phyloP scores from a whole-genome alignment of 2,113 vertebrate genomes.

The Puntigrus tetrazona region DNA sequence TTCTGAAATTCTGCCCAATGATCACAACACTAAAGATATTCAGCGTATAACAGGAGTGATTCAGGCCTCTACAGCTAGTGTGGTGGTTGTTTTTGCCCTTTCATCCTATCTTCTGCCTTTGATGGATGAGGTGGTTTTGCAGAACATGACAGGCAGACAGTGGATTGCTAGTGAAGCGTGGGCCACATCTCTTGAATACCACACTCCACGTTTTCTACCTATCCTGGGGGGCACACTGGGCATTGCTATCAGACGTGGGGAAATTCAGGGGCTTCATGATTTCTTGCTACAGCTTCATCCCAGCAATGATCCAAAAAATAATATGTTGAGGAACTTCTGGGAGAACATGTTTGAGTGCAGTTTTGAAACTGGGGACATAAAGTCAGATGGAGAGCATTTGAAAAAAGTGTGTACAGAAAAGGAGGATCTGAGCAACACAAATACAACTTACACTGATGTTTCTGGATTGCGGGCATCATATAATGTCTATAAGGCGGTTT shows the following conservation, averaged over 20 bases:
- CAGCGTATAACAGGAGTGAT: slow-evolving; percentile 63
- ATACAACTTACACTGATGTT: slow-evolving; percentile 46
- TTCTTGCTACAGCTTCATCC: slow-evolving; percentile 63
- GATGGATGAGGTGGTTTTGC: slow-evolving; percentile 57
- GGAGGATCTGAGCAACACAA: slow-evolving; percentile 52
- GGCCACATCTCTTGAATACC: slow-evolving; percentile 53
- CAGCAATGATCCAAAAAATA: slow-evolving; percentile 44
- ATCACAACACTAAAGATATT: slow-evolving; percentile 56
- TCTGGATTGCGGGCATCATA: slow-evolving; percentile 52
- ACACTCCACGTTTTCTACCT: slow-evolving; percentile 53
- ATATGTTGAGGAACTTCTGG: slow-evolving; percentile 66
- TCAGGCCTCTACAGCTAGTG: slow-evolving; percentile 29
- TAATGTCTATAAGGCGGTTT: slow-evolving; percentile 63
- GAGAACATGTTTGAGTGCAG: slow-evolving; percentile 67
- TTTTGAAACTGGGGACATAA: slow-evolving; percentile 49
- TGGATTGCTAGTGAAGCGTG: slow-evolving; percentile 65
- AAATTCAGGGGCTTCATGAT: slow-evolving; percentile 64
- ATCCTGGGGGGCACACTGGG: slow-evolving; percentile 70
- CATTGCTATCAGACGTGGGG: slow-evolving; percentile 68
- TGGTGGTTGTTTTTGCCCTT: slow-evolving; percentile 44
- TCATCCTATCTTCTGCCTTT: slow-evolving; percentile 56
- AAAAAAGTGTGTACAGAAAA: slow-evolving; percentile 60
- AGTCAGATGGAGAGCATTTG: neutral
- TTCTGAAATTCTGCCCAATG: slow-evolving; percentile 62
- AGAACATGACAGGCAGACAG: slow-evolving; percentile 56